Evolutionary conservation across 2,888 invertebrate species (phyloP).

Genomic region (Tinea trinotella): DNA sequence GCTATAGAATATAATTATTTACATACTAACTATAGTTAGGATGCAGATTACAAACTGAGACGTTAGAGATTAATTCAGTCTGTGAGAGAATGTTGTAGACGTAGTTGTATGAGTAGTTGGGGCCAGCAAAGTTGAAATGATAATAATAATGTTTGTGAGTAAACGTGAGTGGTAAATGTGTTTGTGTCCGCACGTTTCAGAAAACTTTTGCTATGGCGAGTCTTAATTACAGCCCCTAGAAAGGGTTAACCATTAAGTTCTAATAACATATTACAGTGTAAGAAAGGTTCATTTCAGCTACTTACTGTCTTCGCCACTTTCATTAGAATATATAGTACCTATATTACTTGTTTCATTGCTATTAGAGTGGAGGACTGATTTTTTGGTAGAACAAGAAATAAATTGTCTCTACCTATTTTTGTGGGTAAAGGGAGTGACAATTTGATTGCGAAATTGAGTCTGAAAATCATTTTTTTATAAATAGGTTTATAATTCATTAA

Average conservation of each 20-base stretch:
- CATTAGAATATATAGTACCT: no score
- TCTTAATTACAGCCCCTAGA: constrained; percentile 27
- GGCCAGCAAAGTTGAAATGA: constrained; percentile 38
- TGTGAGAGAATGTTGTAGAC: constrained; percentile 25
- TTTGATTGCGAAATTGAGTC: no score
- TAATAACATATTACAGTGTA: no score
- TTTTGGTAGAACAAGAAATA: no score
- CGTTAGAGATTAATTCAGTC: constrained; percentile 18
- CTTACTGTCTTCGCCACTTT: no score
- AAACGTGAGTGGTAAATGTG: constrained; percentile 24
- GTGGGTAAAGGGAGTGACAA: no score
- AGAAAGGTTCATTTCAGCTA: no score
- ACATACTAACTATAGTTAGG: not conserved
- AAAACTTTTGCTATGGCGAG: constrained; percentile 29
- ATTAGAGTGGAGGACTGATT: no score
- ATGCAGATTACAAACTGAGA: not conserved
- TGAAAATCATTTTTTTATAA: no score
- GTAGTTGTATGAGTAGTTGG: constrained; percentile 18
- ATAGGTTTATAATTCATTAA: no score
- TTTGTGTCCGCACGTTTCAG: constrained; percentile 35
- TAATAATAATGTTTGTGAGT: constrained; percentile 40
- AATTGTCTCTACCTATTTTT: no score
- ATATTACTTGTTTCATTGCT: no score
- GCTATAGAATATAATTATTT: constrained; percentile 26
- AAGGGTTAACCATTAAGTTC: constrained; percentile 11